Evolutionary conservation across 1,140 invertebrate genomes (phyloP).

Genomic region (Diploscapter pachys): DNA sequence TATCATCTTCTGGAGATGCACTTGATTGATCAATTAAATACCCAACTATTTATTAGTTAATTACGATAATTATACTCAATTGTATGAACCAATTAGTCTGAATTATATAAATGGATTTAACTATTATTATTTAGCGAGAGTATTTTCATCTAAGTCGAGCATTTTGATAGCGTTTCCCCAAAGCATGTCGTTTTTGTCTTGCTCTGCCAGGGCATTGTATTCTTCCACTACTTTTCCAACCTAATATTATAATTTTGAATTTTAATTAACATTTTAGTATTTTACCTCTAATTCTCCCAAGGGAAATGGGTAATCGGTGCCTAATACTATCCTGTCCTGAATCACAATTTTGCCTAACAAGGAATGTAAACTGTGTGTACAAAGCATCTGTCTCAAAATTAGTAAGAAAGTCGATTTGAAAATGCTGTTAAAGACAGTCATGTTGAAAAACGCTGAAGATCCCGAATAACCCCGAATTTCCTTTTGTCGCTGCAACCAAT

Average conservation of each 20-base stretch:
- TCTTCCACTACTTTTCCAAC: slow-evolving; percentile 65
- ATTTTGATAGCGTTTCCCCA: slow-evolving; percentile 44
- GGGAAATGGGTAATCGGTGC: slow-evolving; percentile 68
- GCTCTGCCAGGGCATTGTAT: slow-evolving; percentile 48
- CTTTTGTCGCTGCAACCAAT: too few relatives aligned
- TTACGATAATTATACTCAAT: too few relatives aligned
- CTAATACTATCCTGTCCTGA: slow-evolving; percentile 65
- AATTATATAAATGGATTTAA: too few relatives aligned
- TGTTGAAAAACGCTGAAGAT: too few relatives aligned
- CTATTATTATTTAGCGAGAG: not conserved
- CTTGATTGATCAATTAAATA: not conserved
- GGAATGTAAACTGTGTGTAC: not conserved
- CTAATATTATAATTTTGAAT: too few relatives aligned
- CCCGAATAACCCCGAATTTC: too few relatives aligned
- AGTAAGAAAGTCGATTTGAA: not conserved
- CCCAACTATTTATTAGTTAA: too few relatives aligned
- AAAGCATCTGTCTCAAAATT: not conserved
- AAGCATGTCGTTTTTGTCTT: slow-evolving; percentile 41
- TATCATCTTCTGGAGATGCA: slow-evolving; percentile 40
- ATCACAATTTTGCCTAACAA: slow-evolving; percentile 18
- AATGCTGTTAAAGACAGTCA: not conserved
- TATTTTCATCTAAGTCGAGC: slow-evolving; percentile 32
- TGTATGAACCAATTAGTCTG: too few relatives aligned
- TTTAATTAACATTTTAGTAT: too few relatives aligned
- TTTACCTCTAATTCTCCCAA: slow-evolving; percentile 63